Evolutionary conservation across 1,140 invertebrate genomes (phyloP), one percentile per base, ranked within the genome.

Genomic region (Drosophila grimshawi): DNA sequence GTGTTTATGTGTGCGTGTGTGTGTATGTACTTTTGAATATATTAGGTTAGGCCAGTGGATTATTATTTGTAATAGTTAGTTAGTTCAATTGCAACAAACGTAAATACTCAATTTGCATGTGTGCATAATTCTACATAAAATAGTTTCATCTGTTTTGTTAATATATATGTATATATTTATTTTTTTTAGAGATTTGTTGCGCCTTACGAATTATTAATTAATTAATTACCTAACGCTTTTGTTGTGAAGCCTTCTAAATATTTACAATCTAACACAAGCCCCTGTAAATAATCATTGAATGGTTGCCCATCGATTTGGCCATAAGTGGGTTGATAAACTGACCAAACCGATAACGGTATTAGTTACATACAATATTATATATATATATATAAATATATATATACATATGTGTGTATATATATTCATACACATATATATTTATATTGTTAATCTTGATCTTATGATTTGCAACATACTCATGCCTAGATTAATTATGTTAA

Each of bases 231-330:
- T 76, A 76, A 70, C 55, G 60, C 53, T 63, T 61, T 52, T 63
- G 6, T 52, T 63, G 30, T 56, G 30, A 63, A 64, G 67, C 46
- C 30, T 32, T 70, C 35, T 71, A 41, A 60, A 39, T 85, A 86
- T 86, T 51, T 86, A 86, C 83, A 86, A 80, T 68, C 83, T 86
- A 88, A 88, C 83, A 89, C 80, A 89, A 89, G 80, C 86, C 85
- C 85, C 85, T 89, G 85, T 89, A 89, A 85, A 76, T 89, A 85
- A 85, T 89, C 80, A 63, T 86, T 76, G 35, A 73, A 72, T 80
- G 56, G 75, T 74, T 81, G 55, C 55, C 62, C 62, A 68, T 68
- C 57, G 57, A 64, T 76, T 72, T 52, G 56, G 57, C 48, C 55
- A 11, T n/a, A 3, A 45, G 37, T 53, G 39, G 10, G 5, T 62